Percentiles rank a stretch among this genome's conserved stretches.
phyloP scores from a whole-genome alignment of 2,888 invertebrate genomes.

The Malachius bipustulatus region DNA sequence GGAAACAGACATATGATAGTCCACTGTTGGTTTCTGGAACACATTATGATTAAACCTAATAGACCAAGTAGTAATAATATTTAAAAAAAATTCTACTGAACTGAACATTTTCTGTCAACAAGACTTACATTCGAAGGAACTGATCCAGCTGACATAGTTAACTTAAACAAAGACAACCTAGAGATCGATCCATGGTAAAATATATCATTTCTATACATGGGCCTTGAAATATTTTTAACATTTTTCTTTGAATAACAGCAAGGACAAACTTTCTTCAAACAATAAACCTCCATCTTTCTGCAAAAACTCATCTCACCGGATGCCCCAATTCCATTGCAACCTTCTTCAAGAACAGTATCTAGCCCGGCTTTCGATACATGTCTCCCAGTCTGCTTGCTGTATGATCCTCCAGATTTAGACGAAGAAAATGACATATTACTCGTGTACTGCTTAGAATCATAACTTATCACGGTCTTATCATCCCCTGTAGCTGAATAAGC shows the following conservation, averaged over 20 bases:
- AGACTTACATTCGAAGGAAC: not conserved
- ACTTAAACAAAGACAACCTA: too few species aligned
- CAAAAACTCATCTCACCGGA: slow-evolving; percentile 9
- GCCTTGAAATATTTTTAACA: slow-evolving; percentile 27
- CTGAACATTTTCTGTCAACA: too few species aligned
- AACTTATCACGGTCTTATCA: too few species aligned
- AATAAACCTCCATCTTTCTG: slow-evolving; percentile 8
- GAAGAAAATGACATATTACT: too few species aligned
- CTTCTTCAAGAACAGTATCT: not conserved
- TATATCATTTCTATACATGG: slow-evolving; percentile 58
- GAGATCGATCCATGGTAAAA: slow-evolving; percentile 46
- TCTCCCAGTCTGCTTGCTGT: too few species aligned
- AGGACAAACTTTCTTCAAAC: slow-evolving; percentile 15
- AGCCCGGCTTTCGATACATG: not conserved
- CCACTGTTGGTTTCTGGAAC: slow-evolving; percentile 36
- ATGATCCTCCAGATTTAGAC: too few species aligned
- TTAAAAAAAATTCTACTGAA: too few species aligned
- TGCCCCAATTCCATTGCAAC: slow-evolving; percentile 17
- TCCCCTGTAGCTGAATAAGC: too few species aligned
- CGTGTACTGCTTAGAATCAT: too few species aligned
- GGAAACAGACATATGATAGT: slow-evolving; percentile 46
- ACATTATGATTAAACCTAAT: too few species aligned
- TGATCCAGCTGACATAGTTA: too few species aligned
- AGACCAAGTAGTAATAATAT: too few species aligned
- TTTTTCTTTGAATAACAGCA: slow-evolving; percentile 6